Percentiles rank a stretch among this genome's conserved stretches.
These are phyloP conservation scores for Zaprionus lineosus DNA, from an alignment of 2,888 invertebrate species.

Conservation along the genomic window DNA sequence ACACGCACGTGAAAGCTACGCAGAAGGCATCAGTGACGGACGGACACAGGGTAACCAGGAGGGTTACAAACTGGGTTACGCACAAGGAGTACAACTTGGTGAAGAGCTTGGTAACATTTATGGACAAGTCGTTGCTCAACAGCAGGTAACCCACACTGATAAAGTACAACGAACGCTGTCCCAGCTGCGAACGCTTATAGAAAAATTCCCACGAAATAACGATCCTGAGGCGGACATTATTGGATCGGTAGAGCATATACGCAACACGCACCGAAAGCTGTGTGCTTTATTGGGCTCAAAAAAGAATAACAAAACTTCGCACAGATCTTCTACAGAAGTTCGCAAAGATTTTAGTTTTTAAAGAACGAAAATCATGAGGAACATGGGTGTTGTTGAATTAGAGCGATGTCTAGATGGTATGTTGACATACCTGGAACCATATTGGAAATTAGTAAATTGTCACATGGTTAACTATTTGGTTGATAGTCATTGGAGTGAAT, in stretches of 20 bases:
- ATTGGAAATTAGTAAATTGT: conserved; percentile 87
- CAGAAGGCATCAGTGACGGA: conserved; percentile 87
- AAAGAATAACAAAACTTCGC: not conserved
- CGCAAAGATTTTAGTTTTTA: conserved; percentile 74
- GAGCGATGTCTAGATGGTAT: conserved; percentile 84
- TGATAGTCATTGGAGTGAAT: conserved; percentile 86
- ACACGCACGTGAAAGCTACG: conserved; percentile 86
- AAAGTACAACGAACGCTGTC: conserved; percentile 85
- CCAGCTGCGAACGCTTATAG: conserved; percentile 85
- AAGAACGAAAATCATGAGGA: conserved; percentile 34
- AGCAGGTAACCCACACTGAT: conserved; percentile 84
- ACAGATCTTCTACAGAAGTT: conserved; percentile 3
- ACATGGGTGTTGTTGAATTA: conserved; percentile 60
- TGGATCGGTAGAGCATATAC: conserved; percentile 85
- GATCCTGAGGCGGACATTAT: conserved; percentile 87
- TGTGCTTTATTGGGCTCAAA: conserved; percentile 85
- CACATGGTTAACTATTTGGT: conserved; percentile 91
- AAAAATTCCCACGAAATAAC: conserved; percentile 87
- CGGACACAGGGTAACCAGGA: conserved; percentile 85
- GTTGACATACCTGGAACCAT: conserved; percentile 85
- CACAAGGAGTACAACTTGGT: conserved; percentile 89
- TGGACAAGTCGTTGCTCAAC: conserved; percentile 85
- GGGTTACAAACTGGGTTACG: conserved; percentile 89
- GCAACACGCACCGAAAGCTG: conserved; percentile 87
- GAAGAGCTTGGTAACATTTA: conserved; percentile 90